Percentiles rank a stretch among this genome's conserved stretches.
Evolutionary conservation across 2,113 vertebrate species (phyloP).

Genomic region (Calidris pugnax): DNA sequence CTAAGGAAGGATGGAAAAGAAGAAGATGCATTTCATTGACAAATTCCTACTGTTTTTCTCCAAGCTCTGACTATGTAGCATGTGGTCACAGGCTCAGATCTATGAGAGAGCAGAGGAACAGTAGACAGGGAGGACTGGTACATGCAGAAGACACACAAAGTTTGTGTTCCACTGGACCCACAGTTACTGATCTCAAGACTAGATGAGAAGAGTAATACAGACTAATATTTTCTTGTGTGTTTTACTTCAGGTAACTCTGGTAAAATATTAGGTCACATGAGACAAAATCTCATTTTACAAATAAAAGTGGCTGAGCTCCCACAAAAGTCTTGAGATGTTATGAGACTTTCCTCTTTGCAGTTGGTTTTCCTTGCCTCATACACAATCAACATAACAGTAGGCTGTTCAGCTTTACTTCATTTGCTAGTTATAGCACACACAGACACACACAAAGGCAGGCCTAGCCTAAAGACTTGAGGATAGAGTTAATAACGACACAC

Average conservation of each 20-base stretch:
- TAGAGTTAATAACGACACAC: background rate
- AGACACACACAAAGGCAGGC: background rate
- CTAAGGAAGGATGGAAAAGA: background rate
- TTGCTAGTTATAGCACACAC: background rate
- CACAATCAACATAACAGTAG: accelerated
- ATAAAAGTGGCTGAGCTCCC: background rate
- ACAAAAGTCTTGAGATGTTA: background rate
- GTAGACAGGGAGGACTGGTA: background rate
- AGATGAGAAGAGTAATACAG: background rate
- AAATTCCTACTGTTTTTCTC: background rate
- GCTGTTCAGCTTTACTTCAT: background rate
- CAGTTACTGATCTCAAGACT: background rate
- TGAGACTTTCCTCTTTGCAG: background rate
- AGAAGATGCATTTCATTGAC: background rate
- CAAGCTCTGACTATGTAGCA: background rate
- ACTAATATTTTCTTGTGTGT: background rate
- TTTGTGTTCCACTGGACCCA: background rate
- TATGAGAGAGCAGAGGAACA: background rate
- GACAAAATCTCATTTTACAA: background rate
- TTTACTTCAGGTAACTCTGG: background rate
- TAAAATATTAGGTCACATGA: background rate
- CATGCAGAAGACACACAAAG: background rate
- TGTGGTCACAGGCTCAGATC: background rate
- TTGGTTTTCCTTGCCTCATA: background rate
- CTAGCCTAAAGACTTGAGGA: background rate